Evolutionary conservation across 2,797 vertebrate genomes (phyloP), one percentile per base, ranked within the genome.

Genomic region (Sebastes baramenuke): DNA sequence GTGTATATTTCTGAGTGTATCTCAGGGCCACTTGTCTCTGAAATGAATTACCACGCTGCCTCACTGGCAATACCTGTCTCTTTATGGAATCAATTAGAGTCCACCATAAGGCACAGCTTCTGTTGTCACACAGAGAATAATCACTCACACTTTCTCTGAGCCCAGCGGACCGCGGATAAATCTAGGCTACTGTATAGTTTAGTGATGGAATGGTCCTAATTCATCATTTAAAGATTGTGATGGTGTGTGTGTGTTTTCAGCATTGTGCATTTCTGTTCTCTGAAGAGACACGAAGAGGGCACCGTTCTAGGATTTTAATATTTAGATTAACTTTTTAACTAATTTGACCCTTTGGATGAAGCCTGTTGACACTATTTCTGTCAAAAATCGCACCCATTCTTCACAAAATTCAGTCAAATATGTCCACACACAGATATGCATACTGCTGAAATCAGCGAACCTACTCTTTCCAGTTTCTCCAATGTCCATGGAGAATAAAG

Each of bases 71-170:
- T 89, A 89, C 86, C 84, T 89, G 81, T 80, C 87, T 92, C 83
- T 90, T 89, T 85, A 90, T 91, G 70, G 82, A 89, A 87, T 92
- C 83, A 87, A 86, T 90, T 92, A 88, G 81, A 88, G 75, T 81
- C 81, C 49, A 74, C 68, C 80, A 86, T 74, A 76, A 86, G 79
- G 80, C 74, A 9, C 56, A 38, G 80, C 82, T 74, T 84, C 84
- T 86, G 81, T 85, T 85, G 77, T 83, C 76, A 82, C 73, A 69
- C 75, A 72, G 10, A 86, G 66, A 87, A 83, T 88, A 88, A 88
- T 88, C 79, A 82, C 75, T 80, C 72, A 68, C 71, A 69, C 49
- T 71, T 65, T 80, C 65, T 72, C 65, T 64, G 72, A 78, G 80
- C 72, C 60, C 70, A 67, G 3, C 10, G 3, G 52, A 62, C 77